Conservation (phyloP, 2,797 vertebrate species). For the Otolemur crassicaudatus region DNA sequence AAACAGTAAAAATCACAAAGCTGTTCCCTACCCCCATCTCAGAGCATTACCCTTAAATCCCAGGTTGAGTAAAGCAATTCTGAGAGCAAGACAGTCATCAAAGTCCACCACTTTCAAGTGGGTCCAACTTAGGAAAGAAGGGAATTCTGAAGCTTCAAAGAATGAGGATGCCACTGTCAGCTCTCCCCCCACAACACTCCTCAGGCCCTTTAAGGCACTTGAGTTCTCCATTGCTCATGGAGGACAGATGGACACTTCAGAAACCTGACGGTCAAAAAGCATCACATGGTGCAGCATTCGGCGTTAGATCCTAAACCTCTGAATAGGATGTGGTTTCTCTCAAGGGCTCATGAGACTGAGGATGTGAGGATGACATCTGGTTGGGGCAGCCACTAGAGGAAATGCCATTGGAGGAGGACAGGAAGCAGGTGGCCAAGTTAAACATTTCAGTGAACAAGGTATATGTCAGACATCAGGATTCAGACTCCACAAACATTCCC, state of each 20-base stretch:
- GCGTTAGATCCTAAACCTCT: not conserved
- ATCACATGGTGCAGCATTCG: not conserved
- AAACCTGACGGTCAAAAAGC: not conserved
- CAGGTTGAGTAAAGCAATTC: not conserved
- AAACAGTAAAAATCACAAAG: not conserved
- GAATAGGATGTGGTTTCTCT: slow-evolving; percentile 69
- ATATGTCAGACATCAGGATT: not conserved
- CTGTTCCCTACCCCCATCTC: not conserved
- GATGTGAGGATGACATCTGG: slow-evolving; percentile 31
- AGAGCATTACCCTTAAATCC: not conserved
- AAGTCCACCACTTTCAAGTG: not conserved
- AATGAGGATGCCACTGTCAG: not conserved
- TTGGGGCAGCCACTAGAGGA: slow-evolving; percentile 56
- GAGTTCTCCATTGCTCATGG: not conserved
- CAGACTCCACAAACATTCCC: not conserved
- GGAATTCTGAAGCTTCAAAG: not conserved
- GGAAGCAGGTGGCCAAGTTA: slow-evolving; percentile 41
- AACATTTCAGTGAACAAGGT: slow-evolving; percentile 34
- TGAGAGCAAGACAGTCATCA: not conserved
- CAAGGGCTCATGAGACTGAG: not conserved
- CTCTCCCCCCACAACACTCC: not conserved
- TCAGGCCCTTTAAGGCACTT: not conserved
- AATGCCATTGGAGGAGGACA: slow-evolving; percentile 47
- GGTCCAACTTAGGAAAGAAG: not conserved
- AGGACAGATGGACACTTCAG: not conserved